These are phyloP conservation scores for Chlorodrepanis virens DNA, from an alignment of 2,113 vertebrate species.

Conservation along the genomic window DNA sequence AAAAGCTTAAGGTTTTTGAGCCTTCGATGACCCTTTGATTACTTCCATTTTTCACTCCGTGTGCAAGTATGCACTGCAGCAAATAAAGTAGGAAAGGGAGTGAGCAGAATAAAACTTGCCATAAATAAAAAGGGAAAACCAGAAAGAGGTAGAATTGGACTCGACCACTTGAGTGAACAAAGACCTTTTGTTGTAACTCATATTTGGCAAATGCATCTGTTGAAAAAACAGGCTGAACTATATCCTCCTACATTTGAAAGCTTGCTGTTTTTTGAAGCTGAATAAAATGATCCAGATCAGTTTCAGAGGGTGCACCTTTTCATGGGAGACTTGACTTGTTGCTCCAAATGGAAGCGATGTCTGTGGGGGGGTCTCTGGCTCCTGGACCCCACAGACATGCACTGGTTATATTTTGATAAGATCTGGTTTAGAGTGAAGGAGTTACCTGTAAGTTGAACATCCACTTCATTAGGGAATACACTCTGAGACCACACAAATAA, in stretches of 20 bases:
- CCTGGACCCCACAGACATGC: not conserved
- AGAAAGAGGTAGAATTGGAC: not conserved
- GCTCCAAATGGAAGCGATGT: fast-evolving
- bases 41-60: constrained; percentile 13
- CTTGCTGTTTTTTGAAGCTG: not conserved
- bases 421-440: not conserved
- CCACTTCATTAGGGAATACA: not conserved
- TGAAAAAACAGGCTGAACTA: not conserved
- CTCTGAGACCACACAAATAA: not conserved
- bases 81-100: not conserved
- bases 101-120: not conserved
- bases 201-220: not conserved
- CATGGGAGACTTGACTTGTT: fast-evolving
- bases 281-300: not conserved
- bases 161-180: not conserved
- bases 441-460: not conserved
- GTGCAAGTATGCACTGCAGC: not conserved
- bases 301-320: not conserved
- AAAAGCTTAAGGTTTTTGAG: constrained; percentile 13
- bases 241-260: not conserved
- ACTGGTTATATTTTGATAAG: not conserved
- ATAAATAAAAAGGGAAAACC: not conserved
- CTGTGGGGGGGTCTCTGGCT: not conserved
- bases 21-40: constrained; percentile 22
- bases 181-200: not conserved